These are phyloP conservation scores for Bucco capensis DNA, from an alignment of 2,113 vertebrate species.

Conservation along the genomic window DNA sequence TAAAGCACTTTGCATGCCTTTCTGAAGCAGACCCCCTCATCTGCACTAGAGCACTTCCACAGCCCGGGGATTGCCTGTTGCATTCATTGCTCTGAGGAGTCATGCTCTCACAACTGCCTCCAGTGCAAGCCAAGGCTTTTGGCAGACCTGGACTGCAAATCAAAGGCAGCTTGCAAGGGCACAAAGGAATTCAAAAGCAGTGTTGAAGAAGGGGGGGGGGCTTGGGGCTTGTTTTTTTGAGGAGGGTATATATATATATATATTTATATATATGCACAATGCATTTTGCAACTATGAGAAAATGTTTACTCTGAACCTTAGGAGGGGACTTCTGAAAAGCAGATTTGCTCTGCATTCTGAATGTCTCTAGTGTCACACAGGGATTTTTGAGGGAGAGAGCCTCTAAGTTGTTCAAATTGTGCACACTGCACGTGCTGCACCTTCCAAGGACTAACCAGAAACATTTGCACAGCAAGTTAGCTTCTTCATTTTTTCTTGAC, in stretches of 20 bases:
- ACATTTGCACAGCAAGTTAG: not conserved
- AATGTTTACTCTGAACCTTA: not conserved
- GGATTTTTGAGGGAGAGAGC: not conserved
- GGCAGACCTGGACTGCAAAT: slow-evolving; percentile 8
- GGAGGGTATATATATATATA: not conserved
- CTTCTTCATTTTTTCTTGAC: not conserved
- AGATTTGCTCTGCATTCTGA: not conserved
- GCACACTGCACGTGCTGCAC: no score
- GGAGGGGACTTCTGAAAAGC: not conserved
- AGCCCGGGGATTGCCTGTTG: slow-evolving; percentile 34
- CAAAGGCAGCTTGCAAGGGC: not conserved
- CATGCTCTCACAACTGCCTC: not conserved
- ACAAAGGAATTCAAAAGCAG: slow-evolving; percentile 48
- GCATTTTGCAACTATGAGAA: not conserved
- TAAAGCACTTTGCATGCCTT: slow-evolving; percentile 61
- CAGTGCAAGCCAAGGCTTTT: slow-evolving; percentile 22
- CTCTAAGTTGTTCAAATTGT: not conserved
- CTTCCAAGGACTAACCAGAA: not conserved
- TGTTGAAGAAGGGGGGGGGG: not conserved
- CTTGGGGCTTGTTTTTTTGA: not conserved
- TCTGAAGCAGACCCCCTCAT: slow-evolving; percentile 53
- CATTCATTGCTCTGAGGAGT: slow-evolving; percentile 49
- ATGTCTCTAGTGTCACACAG: not conserved
- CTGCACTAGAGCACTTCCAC: slow-evolving; percentile 19
- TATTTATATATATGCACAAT: not conserved